Percentiles rank a stretch among this genome's conserved stretches.
These are phyloP conservation scores for Sebastes reedi DNA, from an alignment of 2,797 vertebrate species.

Conservation along the genomic window DNA sequence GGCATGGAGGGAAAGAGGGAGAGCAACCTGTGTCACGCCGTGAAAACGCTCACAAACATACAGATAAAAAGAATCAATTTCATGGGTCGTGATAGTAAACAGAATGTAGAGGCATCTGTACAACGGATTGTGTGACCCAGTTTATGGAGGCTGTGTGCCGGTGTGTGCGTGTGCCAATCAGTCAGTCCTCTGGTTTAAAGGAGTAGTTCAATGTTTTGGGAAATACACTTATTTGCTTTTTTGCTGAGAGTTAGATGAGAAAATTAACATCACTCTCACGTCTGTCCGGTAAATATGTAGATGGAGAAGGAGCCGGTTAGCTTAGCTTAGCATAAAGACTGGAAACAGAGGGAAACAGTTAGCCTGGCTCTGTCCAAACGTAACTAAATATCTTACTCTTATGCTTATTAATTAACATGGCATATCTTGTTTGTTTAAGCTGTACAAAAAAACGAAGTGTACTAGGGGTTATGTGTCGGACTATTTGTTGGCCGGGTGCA, in stretches of 20 bases:
- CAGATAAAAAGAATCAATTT: constrained; percentile 78
- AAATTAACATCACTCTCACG: not conserved
- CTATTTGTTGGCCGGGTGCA: not conserved
- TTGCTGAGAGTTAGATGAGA: not conserved
- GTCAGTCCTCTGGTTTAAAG: constrained; percentile 1
- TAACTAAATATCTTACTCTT: not conserved
- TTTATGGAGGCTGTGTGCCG: constrained; percentile 13
- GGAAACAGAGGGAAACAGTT: not conserved
- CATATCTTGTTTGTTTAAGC: not conserved
- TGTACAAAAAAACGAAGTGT: not conserved
- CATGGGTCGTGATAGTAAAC: constrained; percentile 66
- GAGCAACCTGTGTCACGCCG: constrained; percentile 47
- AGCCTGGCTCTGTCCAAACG: no score
- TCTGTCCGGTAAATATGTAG: not conserved
- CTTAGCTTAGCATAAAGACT: not conserved
- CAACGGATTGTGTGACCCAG: constrained; percentile 44
- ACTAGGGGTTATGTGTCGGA: not conserved
- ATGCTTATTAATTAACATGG: not conserved
- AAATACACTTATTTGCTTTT: not conserved
- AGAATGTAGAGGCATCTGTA: constrained; percentile 52
- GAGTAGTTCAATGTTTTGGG: not conserved
- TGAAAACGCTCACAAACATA: constrained; percentile 62
- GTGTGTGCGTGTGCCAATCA: not conserved
- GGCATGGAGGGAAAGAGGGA: constrained; percentile 31
- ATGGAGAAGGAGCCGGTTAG: not conserved